Percentiles rank a stretch among this genome's conserved stretches.
phyloP scores from a whole-genome alignment of 2,113 vertebrate genomes.

The Zosterops hypoxanthus region DNA sequence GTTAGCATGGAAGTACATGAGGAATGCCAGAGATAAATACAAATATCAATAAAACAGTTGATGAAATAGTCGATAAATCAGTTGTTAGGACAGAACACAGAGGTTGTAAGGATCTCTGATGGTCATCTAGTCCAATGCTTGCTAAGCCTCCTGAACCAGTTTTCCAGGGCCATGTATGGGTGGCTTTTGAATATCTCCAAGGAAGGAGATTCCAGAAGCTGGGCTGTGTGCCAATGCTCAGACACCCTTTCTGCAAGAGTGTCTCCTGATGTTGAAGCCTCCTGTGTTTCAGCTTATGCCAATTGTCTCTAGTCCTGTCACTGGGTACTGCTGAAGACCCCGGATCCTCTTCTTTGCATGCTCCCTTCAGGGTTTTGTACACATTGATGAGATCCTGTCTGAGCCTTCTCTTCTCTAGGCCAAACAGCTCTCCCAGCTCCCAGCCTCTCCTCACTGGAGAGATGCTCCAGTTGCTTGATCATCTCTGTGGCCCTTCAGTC shows the following conservation, averaged over 20 bases:
- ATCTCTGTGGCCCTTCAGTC: background rate
- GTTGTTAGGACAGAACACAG: background rate
- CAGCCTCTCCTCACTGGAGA: background rate
- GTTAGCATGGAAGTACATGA: background rate
- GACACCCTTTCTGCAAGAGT: background rate
- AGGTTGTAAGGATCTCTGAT: background rate
- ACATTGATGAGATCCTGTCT: background rate
- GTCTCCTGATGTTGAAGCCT: background rate
- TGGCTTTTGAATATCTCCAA: background rate
- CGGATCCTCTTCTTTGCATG: background rate
- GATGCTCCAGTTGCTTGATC: background rate
- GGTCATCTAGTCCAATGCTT: background rate
- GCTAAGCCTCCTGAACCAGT: background rate
- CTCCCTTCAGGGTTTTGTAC: background rate
- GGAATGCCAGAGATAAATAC: background rate
- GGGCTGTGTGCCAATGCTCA: background rate
- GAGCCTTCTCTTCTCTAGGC: background rate
- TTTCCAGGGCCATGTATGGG: background rate
- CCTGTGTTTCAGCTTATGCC: background rate
- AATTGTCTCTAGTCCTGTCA: background rate
- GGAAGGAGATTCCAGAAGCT: background rate
- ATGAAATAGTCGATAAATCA: background rate
- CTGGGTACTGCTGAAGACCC: background rate
- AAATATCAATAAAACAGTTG: background rate
- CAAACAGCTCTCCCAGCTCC: background rate